Percentiles rank a stretch among this genome's conserved stretches.
Evolutionary conservation across 2,113 vertebrate species (phyloP).

Genomic region (Otis tarda): DNA sequence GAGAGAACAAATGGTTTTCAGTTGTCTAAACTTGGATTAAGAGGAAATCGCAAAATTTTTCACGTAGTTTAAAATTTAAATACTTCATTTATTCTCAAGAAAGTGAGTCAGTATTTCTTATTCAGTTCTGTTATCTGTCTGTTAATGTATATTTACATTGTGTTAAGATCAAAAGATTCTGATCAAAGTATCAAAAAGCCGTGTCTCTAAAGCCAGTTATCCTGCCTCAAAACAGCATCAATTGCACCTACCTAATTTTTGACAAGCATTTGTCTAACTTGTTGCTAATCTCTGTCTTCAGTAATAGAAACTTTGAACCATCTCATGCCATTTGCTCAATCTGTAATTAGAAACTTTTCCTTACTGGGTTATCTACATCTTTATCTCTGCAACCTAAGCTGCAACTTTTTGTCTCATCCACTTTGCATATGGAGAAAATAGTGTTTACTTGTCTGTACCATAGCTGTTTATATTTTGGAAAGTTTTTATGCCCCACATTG

Average conservation of each 20-base stretch:
- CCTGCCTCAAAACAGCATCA: not conserved
- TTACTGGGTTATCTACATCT: not conserved
- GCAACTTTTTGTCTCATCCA: fast-evolving
- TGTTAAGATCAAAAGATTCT: not conserved
- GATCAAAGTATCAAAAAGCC: not conserved
- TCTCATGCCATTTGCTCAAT: not conserved
- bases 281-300: not conserved
- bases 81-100: not conserved
- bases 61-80: not conserved
- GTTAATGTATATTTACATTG: not conserved
- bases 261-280: not conserved
- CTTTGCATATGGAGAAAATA: not conserved
- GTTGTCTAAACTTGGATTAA: not conserved
- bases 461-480: not conserved
- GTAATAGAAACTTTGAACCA: not conserved
- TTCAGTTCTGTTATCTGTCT: not conserved
- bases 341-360: not conserved
- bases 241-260: not conserved
- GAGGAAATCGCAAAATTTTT: not conserved
- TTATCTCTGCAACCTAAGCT: not conserved
- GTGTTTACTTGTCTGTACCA: not conserved
- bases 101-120: not conserved
- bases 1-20: not conserved
- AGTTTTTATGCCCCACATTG: not conserved
- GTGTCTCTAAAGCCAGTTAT: not conserved